Percentiles rank a stretch among this genome's conserved stretches.
phyloP scores from a whole-genome alignment of 2,888 invertebrate species.

The Agrilus cyanescens region DNA sequence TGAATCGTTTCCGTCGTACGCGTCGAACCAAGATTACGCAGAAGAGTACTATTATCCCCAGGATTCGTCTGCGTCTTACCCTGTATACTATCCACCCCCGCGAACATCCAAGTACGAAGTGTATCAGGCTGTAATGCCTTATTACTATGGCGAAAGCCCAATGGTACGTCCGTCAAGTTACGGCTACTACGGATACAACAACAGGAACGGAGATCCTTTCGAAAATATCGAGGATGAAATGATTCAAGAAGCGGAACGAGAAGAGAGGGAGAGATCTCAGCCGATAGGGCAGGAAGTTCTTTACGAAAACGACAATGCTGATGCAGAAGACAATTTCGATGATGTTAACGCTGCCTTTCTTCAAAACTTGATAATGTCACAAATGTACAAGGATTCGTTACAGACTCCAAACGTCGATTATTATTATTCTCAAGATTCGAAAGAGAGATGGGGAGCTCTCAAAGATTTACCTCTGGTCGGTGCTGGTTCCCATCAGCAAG shows the following conservation, averaged over 20 bases:
- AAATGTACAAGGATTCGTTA: conserved; percentile 49
- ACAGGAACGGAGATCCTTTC: conserved; percentile 30
- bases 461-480: conserved; percentile 14
- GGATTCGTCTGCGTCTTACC: conserved; percentile 23
- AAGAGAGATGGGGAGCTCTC: conserved; percentile 23
- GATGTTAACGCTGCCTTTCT: conserved; percentile 50
- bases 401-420: conserved; percentile 18
- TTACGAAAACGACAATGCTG: conserved; percentile 42
- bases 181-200: conserved; percentile 35
- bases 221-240: conserved; percentile 48
- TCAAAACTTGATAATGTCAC: conserved; percentile 53
- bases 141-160: conserved; percentile 36
- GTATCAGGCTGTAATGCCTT: conserved; percentile 36
- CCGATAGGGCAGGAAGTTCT: conserved; percentile 57
- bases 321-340: conserved; percentile 26
- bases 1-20: conserved; percentile 41
- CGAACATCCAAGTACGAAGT: conserved; percentile 38
- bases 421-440: conserved; percentile 21
- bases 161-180: conserved; percentile 26
- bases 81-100: conserved; percentile 32
- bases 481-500: conserved; percentile 28
- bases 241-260: conserved; percentile 47
- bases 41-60: conserved; percentile 37
- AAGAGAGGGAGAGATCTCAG: conserved; percentile 41
- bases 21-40: conserved; percentile 40